Conservation (phyloP, 2,797 vertebrate genomes). For the Ammospiza maritima region DNA sequence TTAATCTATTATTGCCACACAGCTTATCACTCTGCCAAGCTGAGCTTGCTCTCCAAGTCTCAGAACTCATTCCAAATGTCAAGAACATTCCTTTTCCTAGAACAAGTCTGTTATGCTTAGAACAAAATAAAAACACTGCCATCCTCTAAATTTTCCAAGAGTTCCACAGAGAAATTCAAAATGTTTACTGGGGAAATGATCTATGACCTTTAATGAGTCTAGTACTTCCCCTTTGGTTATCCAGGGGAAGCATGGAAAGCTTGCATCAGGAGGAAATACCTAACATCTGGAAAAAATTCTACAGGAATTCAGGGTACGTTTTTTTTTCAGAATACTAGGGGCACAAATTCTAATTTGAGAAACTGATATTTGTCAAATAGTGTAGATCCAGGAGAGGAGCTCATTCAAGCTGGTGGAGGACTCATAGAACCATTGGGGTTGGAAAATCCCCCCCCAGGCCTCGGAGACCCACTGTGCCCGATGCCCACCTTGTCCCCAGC, state of each 20-base stretch:
- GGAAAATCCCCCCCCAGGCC: rapidly evolving
- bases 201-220: not conserved
- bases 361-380: not conserved
- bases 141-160: not conserved
- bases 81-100: not conserved
- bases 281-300: not conserved
- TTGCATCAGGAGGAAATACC: not conserved
- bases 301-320: not conserved
- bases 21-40: not conserved
- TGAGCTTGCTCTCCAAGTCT: not conserved
- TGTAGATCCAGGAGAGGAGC: not conserved
- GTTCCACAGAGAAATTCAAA: not conserved
- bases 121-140: not conserved
- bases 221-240: not conserved
- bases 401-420: not conserved
- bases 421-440: rapidly evolving
- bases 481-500: not conserved
- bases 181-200: not conserved
- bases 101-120: not conserved
- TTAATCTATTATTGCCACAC: not conserved
- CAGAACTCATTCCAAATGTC: not conserved
- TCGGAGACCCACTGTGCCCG: rapidly evolving
- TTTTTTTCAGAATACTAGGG: not conserved
- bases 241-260: not conserved
- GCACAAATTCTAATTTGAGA: not conserved